phyloP scores from a whole-genome alignment of 2,113 vertebrate genomes.

The Zingel zingel region DNA sequence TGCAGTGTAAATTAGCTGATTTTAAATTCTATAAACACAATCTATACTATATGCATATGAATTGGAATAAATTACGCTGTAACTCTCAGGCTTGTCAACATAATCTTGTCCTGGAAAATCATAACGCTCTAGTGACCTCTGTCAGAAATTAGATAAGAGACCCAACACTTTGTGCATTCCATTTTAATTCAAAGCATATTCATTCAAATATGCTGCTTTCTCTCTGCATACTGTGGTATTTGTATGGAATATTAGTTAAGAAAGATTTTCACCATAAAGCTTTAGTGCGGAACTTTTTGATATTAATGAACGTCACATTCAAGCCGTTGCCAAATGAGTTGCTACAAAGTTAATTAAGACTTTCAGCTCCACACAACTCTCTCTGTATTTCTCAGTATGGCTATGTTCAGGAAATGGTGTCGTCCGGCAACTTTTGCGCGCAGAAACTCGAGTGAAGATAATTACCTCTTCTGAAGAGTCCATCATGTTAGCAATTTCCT shows the following conservation, averaged over 20 bases:
- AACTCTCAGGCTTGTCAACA: neutral
- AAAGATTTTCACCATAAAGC: neutral
- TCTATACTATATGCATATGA: neutral
- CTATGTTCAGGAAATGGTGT: no score
- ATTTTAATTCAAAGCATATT: no score
- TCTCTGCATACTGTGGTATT: constrained; percentile 9
- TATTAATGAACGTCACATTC: no score
- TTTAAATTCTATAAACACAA: neutral
- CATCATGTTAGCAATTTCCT: no score
- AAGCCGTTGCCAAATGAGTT: no score
- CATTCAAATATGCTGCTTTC: neutral
- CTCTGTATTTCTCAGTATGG: no score
- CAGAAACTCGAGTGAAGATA: no score
- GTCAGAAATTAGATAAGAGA: neutral
- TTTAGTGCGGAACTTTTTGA: no score
- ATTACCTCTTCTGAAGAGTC: no score
- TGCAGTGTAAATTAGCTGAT: neutral
- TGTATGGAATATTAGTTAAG: neutral
- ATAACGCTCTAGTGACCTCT: neutral
- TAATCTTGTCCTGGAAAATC: neutral
- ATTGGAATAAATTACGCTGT: neutral
- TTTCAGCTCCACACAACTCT: no score
- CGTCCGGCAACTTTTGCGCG: no score
- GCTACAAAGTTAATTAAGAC: no score
- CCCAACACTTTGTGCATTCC: constrained; percentile 59